These are phyloP conservation scores for Bimastos eiseni DNA, from an alignment of 2,888 invertebrate species.

Conservation along the genomic window DNA sequence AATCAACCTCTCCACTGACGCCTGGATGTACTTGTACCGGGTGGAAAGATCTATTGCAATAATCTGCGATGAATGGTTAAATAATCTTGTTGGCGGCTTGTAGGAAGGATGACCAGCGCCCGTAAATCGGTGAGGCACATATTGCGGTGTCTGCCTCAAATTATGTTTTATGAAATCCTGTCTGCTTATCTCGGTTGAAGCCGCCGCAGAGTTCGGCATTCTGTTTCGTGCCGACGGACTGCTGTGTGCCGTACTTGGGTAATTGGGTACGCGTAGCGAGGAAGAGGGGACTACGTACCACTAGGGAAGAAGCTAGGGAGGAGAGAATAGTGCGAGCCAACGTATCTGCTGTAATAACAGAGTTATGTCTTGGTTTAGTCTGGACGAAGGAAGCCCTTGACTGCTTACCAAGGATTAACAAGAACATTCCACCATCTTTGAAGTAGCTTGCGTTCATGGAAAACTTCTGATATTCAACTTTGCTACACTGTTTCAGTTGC, in stretches of 20 bases:
- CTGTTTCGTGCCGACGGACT: not conserved
- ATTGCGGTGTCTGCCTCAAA: not conserved
- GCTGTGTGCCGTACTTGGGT: not conserved
- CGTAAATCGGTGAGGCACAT: not conserved
- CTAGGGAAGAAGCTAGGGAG: not conserved
- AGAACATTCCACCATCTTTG: not conserved
- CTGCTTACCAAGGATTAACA: not conserved
- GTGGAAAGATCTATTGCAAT: not conserved
- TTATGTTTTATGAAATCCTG: constrained; percentile 13
- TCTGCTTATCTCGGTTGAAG: not conserved
- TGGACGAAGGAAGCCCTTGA: not conserved
- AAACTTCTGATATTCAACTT: not conserved
- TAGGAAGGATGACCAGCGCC: not conserved
- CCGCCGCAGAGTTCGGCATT: not conserved
- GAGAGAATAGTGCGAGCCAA: not conserved
- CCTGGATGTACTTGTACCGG: not conserved
- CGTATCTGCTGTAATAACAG: not conserved
- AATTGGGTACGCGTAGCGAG: not conserved
- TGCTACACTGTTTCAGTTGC: not conserved
- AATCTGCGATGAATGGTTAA: not conserved
- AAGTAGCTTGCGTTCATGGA: not conserved
- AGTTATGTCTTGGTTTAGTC: not conserved
- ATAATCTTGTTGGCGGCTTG: not conserved
- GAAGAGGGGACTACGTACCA: not conserved
- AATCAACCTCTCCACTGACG: not conserved